phyloP scores from a whole-genome alignment of 2,113 vertebrate genomes.

The Coreoperca whiteheadi region DNA sequence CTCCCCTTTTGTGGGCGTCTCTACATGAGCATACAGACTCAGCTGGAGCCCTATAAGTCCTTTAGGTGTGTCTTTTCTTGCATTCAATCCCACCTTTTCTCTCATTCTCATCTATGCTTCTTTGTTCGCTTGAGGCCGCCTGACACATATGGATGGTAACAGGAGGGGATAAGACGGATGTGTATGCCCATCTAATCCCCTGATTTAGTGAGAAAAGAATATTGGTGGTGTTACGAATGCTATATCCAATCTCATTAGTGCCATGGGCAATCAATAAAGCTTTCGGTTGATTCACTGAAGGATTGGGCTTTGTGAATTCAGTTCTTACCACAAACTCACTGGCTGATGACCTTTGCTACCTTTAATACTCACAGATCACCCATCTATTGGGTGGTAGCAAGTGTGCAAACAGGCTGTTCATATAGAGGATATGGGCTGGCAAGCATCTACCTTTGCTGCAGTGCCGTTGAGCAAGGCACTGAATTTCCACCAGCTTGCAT shows the following conservation, averaged over 20 bases:
- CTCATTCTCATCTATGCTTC: constrained; percentile 31
- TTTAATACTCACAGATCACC: constrained; percentile 54
- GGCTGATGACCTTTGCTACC: constrained; percentile 53
- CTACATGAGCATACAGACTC: constrained; percentile 39
- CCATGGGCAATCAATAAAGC: constrained; percentile 62
- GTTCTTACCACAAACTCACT: constrained; percentile 11
- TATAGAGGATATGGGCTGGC: background rate
- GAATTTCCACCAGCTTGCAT: background rate
- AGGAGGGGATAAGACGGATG: constrained; percentile 59
- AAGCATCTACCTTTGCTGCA: background rate
- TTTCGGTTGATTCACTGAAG: constrained; percentile 45
- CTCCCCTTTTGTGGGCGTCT: constrained; percentile 56
- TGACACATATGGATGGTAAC: constrained; percentile 49
- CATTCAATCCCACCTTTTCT: constrained; percentile 58
- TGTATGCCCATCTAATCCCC: constrained; percentile 63
- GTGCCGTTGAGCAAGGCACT: background rate
- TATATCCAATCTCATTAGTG: constrained; percentile 69
- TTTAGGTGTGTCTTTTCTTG: constrained; percentile 55
- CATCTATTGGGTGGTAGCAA: constrained; percentile 29
- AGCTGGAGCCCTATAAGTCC: constrained; percentile 54
- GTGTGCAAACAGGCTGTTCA: background rate
- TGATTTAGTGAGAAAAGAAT: constrained; percentile 68
- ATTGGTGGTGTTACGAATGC: constrained; percentile 55
- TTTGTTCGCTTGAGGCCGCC: constrained; percentile 55
- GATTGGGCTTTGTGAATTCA: constrained; percentile 43